Evolutionary conservation across 2,113 vertebrate species (phyloP).

Genomic region (Hippoglossus stenolepis): DNA sequence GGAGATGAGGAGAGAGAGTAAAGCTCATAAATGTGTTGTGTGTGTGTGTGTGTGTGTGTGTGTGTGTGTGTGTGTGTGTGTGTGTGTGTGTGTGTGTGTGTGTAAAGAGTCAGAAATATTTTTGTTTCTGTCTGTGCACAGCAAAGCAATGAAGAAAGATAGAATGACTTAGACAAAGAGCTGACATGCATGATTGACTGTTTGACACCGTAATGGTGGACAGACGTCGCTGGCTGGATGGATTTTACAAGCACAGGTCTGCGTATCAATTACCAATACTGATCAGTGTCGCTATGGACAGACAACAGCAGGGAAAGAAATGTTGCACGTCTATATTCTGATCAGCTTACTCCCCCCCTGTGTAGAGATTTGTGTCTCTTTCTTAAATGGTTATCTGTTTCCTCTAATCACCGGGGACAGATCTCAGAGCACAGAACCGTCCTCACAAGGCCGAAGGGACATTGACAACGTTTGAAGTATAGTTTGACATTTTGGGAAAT

Average conservation of each 20-base stretch:
- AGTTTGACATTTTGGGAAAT: constrained; percentile 14
- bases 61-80: not conserved
- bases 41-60: not conserved
- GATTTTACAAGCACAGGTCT: constrained; percentile 59
- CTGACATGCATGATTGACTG: constrained; percentile 66
- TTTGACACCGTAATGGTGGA: constrained; percentile 52
- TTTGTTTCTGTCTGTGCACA: constrained; percentile 9
- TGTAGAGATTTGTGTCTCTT: constrained; percentile 23
- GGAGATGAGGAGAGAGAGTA: constrained; percentile 47
- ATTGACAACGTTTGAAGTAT: not conserved
- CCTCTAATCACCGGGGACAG: constrained; percentile 13
- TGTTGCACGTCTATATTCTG: constrained; percentile 28
- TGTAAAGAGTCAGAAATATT: constrained; percentile 26
- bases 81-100: not conserved
- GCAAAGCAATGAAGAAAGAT: constrained; percentile 27
- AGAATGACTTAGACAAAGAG: constrained; percentile 53
- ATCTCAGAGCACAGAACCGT: constrained; percentile 17
- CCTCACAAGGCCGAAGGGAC: not conserved
- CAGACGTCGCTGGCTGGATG: constrained; percentile 44
- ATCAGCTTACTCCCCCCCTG: constrained; percentile 25
- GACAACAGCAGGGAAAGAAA: constrained; percentile 28
- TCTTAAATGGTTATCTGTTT: constrained; percentile 30
- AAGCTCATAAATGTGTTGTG: constrained; percentile 33
- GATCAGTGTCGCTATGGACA: constrained; percentile 48
- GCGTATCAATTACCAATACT: constrained; percentile 63